These are phyloP conservation scores for Tychaedon coryphoeus DNA, from an alignment of 2,113 vertebrate genomes.

Conservation along the genomic window DNA sequence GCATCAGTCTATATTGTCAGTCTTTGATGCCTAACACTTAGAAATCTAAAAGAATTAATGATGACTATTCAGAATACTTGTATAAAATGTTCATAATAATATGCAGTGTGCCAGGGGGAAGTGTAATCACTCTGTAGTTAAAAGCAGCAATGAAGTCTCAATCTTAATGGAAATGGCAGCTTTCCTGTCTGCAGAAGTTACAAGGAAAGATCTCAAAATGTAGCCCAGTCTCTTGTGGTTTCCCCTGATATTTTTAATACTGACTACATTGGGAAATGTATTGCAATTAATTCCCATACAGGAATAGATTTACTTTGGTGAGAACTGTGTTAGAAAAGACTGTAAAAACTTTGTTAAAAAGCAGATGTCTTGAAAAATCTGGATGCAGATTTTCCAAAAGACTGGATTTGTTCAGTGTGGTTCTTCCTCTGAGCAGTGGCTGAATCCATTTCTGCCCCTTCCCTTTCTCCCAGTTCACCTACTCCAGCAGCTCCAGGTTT, in stretches of 20 bases:
- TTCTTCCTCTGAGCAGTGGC: not conserved
- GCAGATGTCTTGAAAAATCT: not conserved
- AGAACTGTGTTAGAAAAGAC: not conserved
- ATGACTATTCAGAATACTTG: not conserved
- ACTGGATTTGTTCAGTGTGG: fast-evolving
- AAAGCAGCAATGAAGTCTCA: slow-evolving; percentile 4
- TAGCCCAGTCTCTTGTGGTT: not conserved
- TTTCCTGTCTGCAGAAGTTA: not conserved
- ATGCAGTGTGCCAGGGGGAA: not conserved
- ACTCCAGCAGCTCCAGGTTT: not conserved
- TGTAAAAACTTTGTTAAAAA: not conserved
- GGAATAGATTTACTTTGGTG: not conserved
- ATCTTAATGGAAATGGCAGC: not conserved
- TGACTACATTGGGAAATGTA: not conserved
- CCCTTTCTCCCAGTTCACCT: not conserved
- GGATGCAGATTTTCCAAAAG: not conserved
- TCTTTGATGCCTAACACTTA: not conserved
- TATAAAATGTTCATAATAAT: not conserved
- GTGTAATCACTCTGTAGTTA: slow-evolving; percentile 11
- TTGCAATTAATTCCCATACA: not conserved
- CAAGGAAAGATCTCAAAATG: not conserved
- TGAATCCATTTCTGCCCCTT: not conserved
- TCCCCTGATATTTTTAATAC: slow-evolving; percentile 12
- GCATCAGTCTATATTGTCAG: not conserved
- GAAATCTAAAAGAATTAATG: slow-evolving; percentile 29